A percentile compares a stretch with the other conserved stretches of the same genome.
Conservation (phyloP, 2,113 vertebrate genomes). For the Ceyx melanurus region DNA sequence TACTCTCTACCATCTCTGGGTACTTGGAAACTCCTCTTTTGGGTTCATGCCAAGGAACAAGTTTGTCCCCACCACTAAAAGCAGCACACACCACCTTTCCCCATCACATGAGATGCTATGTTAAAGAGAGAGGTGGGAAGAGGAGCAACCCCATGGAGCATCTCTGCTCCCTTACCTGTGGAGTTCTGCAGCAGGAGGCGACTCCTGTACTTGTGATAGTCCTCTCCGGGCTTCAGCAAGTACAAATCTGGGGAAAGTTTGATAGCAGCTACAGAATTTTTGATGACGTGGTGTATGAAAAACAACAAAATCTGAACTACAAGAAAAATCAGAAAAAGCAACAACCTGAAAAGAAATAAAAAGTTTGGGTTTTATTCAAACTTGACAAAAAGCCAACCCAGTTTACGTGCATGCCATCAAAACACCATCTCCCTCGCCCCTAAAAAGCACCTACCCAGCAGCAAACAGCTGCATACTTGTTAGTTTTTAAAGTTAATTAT, state of each 20-base stretch:
- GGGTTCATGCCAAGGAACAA: neutral
- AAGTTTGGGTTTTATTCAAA: neutral
- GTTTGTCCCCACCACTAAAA: neutral
- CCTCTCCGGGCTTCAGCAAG: slow-evolving; percentile 83
- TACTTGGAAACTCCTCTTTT: neutral
- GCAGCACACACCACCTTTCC: neutral
- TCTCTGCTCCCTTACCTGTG: slow-evolving; percentile 79
- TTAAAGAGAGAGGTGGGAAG: neutral
- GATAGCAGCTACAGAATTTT: slow-evolving; percentile 82
- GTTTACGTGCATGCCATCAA: neutral
- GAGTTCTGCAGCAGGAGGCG: slow-evolving; percentile 91
- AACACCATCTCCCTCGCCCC: neutral
- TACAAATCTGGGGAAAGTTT: slow-evolving; percentile 87
- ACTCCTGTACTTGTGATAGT: slow-evolving; percentile 81
- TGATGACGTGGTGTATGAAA: slow-evolving; percentile 87
- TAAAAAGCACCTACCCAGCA: neutral
- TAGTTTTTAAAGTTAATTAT: neutral
- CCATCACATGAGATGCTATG: fast-evolving
- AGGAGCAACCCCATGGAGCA: fast-evolving
- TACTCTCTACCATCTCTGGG: neutral
- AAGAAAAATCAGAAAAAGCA: slow-evolving; percentile 88
- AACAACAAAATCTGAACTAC: slow-evolving; percentile 85
- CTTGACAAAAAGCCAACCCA: neutral
- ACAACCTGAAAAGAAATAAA: slow-evolving; percentile 78
- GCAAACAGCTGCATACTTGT: neutral